A percentile compares a stretch with the other conserved stretches of the same genome.
These are phyloP conservation scores for Auanema sp. DNA, from an alignment of 2,888 invertebrate species.

Conservation along the genomic window DNA sequence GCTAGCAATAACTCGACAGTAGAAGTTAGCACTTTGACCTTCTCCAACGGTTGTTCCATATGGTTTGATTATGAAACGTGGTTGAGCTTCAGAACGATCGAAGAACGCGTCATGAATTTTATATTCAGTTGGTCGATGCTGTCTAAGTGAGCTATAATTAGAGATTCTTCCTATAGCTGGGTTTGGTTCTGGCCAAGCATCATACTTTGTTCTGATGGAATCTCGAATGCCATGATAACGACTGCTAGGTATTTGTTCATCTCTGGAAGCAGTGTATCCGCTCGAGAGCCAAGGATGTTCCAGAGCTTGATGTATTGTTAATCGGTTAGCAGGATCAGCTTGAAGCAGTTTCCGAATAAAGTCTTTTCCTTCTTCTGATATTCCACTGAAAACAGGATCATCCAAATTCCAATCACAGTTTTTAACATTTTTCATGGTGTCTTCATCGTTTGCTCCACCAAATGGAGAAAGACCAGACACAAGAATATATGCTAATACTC, in stretches of 20 bases:
- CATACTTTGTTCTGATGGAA: conserved; percentile 76
- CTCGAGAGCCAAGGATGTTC: conserved; percentile 88
- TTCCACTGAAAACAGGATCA: conserved; percentile 86
- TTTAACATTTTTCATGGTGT: conserved; percentile 95
- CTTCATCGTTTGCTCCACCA: conserved; percentile 96
- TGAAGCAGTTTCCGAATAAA: conserved; percentile 90
- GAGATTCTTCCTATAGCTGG: conserved; percentile 94
- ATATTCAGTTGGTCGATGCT: conserved; percentile 92
- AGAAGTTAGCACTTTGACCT: conserved; percentile 94
- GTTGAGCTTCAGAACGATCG: conserved; percentile 80
- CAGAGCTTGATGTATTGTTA: conserved; percentile 97
- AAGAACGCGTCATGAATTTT: conserved; percentile 81
- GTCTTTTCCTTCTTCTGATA: conserved; percentile 95
- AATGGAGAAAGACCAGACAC: conserved; percentile 97
- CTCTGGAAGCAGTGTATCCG: conserved; percentile 34
- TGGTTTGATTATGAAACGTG: conserved; percentile 94
- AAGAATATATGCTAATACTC: conserved; percentile 96
- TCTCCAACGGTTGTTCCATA: conserved; percentile 78
- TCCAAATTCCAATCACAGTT: conserved; percentile 99
- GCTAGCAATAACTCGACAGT: conserved; percentile 88
- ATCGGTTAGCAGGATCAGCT: conserved; percentile 90
- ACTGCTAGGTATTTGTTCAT: conserved; percentile 78
- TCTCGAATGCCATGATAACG: conserved; percentile 85
- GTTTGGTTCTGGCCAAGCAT: conserved; percentile 72
- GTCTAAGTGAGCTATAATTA: conserved; percentile 93